Base-by-base conservation (phyloP, 2,113 vertebrate genomes). In the Poicephalus gulielmi region DNA sequence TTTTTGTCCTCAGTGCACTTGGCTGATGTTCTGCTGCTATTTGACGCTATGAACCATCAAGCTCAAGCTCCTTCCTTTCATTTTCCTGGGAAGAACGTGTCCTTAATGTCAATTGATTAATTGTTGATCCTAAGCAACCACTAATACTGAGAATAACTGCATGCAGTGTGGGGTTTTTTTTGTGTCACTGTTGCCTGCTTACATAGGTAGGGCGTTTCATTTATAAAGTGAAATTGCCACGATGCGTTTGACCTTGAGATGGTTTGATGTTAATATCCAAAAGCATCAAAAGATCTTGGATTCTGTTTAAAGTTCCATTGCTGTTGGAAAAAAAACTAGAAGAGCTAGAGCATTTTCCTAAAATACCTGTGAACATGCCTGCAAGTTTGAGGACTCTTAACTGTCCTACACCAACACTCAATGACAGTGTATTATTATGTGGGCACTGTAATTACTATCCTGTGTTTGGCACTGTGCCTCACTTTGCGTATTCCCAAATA, bases 401-500 rank as follows among this genome's bases (percentile, higher is more conserved):
- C 30, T 60, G 44, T 74, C n/a, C 43, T 6, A 2, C 55, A 44
- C 27, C 44, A 62, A 27, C 67, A 63, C 19, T 68, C 28, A 6
- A 6, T 46, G 44, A 19, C 30, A 31, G 2, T 30, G 13, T 44
- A 13, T 49, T 63, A 0, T 35, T 63, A 17, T 14, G 28, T 50
- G 63, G 83, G 17, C 3, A 3, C 60, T 62, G 39, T 64, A 55
- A 17, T 74, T 83, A 9, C n/a, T 70, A 12, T 14, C 25, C 43
- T 64, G 11, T 63, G 17, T 18, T 69, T 93, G n/a, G 17, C 63
- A 30, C 23, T 46, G 86, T 60, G 14, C 39, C 49, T 93, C 3
- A 1, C 31, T 63, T 27, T 47, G 39, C 66, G 13, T 0, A 0
- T 77, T 83, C 39, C 35, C 35, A 37, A 37, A 17, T 68, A 35